Percentiles rank a stretch among this genome's conserved stretches.
phyloP scores from a whole-genome alignment of 2,888 invertebrate genomes.

The Heteropelma amictum region DNA sequence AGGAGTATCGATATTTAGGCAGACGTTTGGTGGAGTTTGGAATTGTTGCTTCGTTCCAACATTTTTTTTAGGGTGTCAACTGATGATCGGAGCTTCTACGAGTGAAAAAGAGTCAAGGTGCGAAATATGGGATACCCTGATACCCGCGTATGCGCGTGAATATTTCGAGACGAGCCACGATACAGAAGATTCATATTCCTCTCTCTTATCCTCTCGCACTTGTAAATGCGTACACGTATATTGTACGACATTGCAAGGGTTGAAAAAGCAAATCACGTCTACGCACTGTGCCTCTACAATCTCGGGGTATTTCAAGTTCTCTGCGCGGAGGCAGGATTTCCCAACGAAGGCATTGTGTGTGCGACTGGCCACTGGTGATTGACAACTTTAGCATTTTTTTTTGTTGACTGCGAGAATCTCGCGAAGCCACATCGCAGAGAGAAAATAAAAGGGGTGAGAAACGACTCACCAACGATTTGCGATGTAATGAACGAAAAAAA shows the following conservation, averaged over 20 bases:
- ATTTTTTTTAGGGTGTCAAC: too few relatives aligned
- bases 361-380: conserved; percentile 35
- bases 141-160: not conserved
- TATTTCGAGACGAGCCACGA: not conserved
- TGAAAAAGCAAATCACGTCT: conserved; percentile 36
- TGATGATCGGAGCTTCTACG: too few relatives aligned
- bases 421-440: conserved; percentile 6
- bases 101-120: too few relatives aligned
- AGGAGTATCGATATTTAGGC: too few relatives aligned
- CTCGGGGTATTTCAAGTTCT: not conserved
- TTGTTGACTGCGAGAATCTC: conserved; percentile 52
- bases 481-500: too few relatives aligned
- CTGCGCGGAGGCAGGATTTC: not conserved
- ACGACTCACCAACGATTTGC: too few relatives aligned
- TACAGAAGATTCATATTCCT: conserved; percentile 1
- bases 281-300: not conserved
- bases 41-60: too few relatives aligned
- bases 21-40: too few relatives aligned
- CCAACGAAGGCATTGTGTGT: conserved; percentile 10
- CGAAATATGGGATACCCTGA: too few relatives aligned
- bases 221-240: not conserved
- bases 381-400: conserved; percentile 55
- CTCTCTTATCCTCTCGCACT: conserved; percentile 28
- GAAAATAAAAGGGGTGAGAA: too few relatives aligned
- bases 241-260: conserved; percentile 22